Evolutionary conservation across 2,888 invertebrate genomes (phyloP), one percentile per base, ranked within the genome.

Genomic region (Antitype chi): DNA sequence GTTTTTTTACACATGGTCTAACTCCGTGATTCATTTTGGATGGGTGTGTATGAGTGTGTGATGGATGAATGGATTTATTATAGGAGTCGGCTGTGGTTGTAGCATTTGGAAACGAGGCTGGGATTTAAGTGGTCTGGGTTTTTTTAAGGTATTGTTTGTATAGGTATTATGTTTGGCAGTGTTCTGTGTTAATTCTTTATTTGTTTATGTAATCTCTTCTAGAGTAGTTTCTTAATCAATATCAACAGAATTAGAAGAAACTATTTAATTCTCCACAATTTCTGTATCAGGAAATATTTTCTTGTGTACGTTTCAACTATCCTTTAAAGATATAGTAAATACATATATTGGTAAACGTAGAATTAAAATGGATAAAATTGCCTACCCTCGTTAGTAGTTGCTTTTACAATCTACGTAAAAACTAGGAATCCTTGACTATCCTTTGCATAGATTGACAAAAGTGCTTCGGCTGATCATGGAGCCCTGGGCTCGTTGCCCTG

Each of bases 1-100:
- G 77, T 68, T 85, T 85, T 85, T 81, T 80, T 59, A 23, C 52
- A 77, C 63, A 73, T 62, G 23, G 38, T 75, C 72, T 70, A 67
- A 63, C 20, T 60, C 17, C 8, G 67, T 83, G 82, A 83, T 76
- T 85, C 76, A 81, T 85, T 63, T 63, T 55, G 53, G 59, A 43
- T 70, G 59, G 17, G 57, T 84, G 57, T 71, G 63, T 60, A 38
- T 70, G 63, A 64, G 49, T 79, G 38, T 70, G 72, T 76, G 76
- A 85, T 82, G 67, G 67, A 76, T 81, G 69, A 72, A 73, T 72
- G 70, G 67, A 57, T 55, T 57, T 59, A 64, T 69, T 59, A 68
- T 74, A 8, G 8, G 25, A 43, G 25, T 70, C 32, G 25, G 25
- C 52, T 84, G 59, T 13, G 11, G 43, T 78, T 78, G 73, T 67